Percentiles rank a stretch among this genome's conserved stretches.
These are phyloP conservation scores for Harpagifer antarcticus DNA, from an alignment of 2,797 vertebrate species.

Conservation along the genomic window DNA sequence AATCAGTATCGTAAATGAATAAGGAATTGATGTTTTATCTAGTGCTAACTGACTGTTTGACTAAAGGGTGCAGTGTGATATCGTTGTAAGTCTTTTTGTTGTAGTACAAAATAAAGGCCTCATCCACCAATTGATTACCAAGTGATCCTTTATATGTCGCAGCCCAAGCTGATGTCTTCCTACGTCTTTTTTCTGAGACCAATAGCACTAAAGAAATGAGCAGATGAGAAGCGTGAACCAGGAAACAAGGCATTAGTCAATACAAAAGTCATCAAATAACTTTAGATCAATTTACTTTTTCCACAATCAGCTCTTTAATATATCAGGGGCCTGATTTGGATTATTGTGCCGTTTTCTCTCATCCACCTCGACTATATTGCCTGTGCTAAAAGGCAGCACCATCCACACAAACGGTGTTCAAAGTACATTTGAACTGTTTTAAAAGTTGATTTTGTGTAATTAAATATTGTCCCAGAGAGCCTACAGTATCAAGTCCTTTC, in stretches of 20 bases:
- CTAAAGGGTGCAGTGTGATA: background rate
- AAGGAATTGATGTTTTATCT: background rate
- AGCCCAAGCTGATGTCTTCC: too few relatives aligned
- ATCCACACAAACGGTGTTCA: background rate
- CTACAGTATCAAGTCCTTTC: background rate
- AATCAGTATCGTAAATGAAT: background rate
- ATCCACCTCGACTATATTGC: background rate
- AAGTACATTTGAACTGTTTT: background rate
- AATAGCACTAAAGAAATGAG: background rate
- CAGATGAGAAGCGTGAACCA: too few relatives aligned
- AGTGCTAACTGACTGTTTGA: background rate
- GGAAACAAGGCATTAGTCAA: too few relatives aligned
- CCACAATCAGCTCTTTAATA: too few relatives aligned
- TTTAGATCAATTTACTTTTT: too few relatives aligned
- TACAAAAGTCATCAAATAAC: too few relatives aligned
- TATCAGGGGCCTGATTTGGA: background rate
- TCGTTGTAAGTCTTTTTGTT: too few relatives aligned
- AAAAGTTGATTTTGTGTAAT: background rate
- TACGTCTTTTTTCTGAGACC: background rate
- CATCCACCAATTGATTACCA: background rate
- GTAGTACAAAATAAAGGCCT: background rate
- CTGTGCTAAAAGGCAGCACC: background rate
- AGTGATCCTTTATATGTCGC: background rate
- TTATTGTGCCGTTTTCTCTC: background rate
- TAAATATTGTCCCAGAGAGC: background rate